Evolutionary conservation across 1,140 invertebrate genomes (phyloP).

Genomic region (Drosophila sturtevanti): DNA sequence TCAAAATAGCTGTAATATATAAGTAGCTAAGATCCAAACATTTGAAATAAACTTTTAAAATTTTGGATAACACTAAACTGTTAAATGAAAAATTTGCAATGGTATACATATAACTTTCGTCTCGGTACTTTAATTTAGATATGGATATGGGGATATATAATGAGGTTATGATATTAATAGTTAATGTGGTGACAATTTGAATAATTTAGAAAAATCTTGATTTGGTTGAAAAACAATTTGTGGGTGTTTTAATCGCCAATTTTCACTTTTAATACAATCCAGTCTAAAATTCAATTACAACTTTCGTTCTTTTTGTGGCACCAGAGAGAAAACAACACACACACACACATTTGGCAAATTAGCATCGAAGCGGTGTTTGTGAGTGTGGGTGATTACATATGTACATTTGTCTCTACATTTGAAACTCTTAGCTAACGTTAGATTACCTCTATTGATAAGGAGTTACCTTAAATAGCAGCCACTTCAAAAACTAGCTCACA

Average conservation of each 20-base stretch:
- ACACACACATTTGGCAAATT: slow-evolving; percentile 34
- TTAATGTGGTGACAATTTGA: no score
- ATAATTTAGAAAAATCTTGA: no score
- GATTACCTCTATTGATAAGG: slow-evolving; percentile 51
- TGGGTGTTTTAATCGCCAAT: not conserved
- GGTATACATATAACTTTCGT: no score
- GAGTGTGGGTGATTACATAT: slow-evolving; percentile 69
- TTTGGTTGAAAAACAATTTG: not conserved
- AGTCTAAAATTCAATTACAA: slow-evolving; percentile 14
- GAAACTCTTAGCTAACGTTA: slow-evolving; percentile 34
- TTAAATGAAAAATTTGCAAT: no score
- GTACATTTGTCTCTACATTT: slow-evolving; percentile 42
- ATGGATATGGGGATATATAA: no score
- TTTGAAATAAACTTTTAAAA: no score
- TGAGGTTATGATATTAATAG: no score
- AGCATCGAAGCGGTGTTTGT: not conserved
- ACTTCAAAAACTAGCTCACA: slow-evolving; percentile 47
- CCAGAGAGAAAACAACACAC: slow-evolving; percentile 6
- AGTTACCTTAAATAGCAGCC: slow-evolving; percentile 55
- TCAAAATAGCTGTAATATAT: no score
- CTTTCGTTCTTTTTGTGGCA: slow-evolving; percentile 56
- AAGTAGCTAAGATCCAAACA: no score
- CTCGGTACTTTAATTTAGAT: no score
- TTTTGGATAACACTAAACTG: no score
- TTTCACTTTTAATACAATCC: slow-evolving; percentile 18